These are phyloP conservation scores for Chorisops tibialis DNA, from an alignment of 2,888 invertebrate species.

Conservation along the genomic window DNA sequence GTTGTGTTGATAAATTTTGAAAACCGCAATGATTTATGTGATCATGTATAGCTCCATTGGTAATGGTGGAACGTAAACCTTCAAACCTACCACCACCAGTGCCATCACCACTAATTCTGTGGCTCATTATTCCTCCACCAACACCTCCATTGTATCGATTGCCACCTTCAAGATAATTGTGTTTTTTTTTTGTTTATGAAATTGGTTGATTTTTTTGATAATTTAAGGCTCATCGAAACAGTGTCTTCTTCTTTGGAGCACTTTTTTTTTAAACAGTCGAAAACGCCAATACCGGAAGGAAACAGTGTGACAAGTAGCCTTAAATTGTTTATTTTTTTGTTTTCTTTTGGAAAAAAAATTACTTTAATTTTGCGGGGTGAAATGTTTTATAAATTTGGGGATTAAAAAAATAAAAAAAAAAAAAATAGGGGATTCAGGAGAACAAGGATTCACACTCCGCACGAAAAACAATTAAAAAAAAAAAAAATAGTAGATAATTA, in stretches of 20 bases:
- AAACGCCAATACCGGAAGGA: too few species aligned
- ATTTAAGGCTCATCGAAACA: too few species aligned
- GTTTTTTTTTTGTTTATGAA: too few species aligned
- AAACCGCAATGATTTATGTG: constrained; percentile 58
- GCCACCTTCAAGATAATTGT: not conserved
- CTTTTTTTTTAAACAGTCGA: too few species aligned
- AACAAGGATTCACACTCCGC: too few species aligned
- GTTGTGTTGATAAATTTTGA: constrained; percentile 59
- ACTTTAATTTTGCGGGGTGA: not conserved
- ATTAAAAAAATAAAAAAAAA: too few species aligned
- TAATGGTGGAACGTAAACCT: constrained; percentile 73
- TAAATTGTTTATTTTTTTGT: too few species aligned
- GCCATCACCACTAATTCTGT: constrained; percentile 38
- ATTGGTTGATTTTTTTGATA: not conserved
- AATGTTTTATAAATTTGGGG: too few species aligned
- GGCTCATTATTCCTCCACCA: constrained; percentile 26
- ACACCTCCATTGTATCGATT: constrained; percentile 24
- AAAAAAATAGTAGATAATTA: not conserved
- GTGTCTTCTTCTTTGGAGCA: too few species aligned
- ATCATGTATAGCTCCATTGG: constrained; percentile 55
- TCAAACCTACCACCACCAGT: constrained; percentile 40
- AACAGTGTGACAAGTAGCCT: too few species aligned
- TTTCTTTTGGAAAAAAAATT: not conserved
- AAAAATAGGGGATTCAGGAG: too few species aligned
- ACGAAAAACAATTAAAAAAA: too few species aligned